Base-by-base conservation (phyloP, 2,888 invertebrate species). In the Tenthredo mesomela region DNA sequence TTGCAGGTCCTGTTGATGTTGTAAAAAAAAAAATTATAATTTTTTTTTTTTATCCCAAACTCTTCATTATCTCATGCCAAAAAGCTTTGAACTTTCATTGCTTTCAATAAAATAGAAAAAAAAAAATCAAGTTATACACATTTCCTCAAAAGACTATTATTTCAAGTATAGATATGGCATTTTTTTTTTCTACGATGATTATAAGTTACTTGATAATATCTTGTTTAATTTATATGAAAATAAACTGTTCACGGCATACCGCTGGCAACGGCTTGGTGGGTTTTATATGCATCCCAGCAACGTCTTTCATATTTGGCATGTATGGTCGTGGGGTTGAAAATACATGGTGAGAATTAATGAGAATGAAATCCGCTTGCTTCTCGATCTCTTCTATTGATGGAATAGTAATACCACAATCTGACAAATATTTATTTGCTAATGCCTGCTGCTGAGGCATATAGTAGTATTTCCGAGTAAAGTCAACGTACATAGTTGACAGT, bases 371-470 rank as follows among this genome's bases (percentile, higher is more conserved):
- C 0, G 91, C 87, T 85, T 93, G 93, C 86, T 92, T 92, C 33
- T 85, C 89, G 9, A 90, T 88, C 82, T 89, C 88, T 2, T 90
- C 88, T n/a, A 89, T 87, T 29, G 92, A 88, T 37, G 88, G 84
- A 50, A 89, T 88, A 15, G 91, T 90, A 29, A 86, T 85, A 10
- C 75, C 80, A 40, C 89, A 88, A 85, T 90, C 88, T 2, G 89
- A 90, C 73, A 94, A 92, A 86, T 92, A 92, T 82, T 91, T 89
- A 54, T 88, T 58, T 1, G 92, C 90, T 61, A 93, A 70, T 37
- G 89, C 87, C 87, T 93, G 93, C 89, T 93, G 93, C 88, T 91
- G 90, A 2, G 93, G 93, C 61, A 93, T 91, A 85, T 92, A 92
- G 54, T 89, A 89, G 78, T 89, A 89, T 75, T 91, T 88, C 2